Evolutionary conservation across 1,140 invertebrate genomes (phyloP).

Genomic region (Drosophila subpulchrella): DNA sequence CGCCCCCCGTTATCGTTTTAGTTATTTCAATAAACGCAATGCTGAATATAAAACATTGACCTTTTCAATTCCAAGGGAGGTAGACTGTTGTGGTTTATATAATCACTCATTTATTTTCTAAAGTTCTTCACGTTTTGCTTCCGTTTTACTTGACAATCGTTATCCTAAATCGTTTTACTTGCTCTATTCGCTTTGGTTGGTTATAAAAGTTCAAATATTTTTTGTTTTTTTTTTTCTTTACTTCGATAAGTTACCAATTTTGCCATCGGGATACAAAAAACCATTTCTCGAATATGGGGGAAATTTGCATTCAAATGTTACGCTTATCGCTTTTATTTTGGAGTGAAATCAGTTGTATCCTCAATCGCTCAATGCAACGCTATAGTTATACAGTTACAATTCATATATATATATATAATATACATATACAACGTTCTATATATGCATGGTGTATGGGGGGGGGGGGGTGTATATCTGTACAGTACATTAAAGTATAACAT

Average conservation of each 20-base stretch:
- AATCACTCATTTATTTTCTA: conserved; percentile 78
- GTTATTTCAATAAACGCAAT: conserved; percentile 33
- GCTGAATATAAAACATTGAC: conserved; percentile 12
- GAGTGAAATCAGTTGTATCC: conserved; percentile 50
- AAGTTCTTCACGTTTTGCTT: conserved; percentile 33
- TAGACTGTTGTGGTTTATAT: conserved; percentile 60
- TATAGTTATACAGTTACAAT: conserved; percentile 65
- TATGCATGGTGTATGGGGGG: conserved; percentile 25
- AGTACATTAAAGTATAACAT: conserved; percentile 67
- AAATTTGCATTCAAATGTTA: conserved; percentile 13
- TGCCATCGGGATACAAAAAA: conserved; percentile 22
- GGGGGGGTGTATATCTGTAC: conserved; percentile 60
- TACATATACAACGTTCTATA: conserved; percentile 30
- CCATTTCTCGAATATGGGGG: conserved; percentile 30
- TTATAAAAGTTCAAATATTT: conserved; percentile 73
- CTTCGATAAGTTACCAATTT: conserved; percentile 26
- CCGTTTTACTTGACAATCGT: conserved; percentile 26
- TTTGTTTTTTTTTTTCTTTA: not conserved
- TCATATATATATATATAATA: conserved; percentile 35
- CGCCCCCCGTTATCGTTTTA: conserved; percentile 25
- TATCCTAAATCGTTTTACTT: conserved; percentile 16
- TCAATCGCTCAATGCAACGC: conserved; percentile 56
- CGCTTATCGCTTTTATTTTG: conserved; percentile 34
- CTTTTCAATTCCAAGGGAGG: conserved; percentile 1
- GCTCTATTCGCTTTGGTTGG: conserved; percentile 55